Base-by-base conservation (phyloP, 2,888 invertebrate species). In the Aporophyla nigra region DNA sequence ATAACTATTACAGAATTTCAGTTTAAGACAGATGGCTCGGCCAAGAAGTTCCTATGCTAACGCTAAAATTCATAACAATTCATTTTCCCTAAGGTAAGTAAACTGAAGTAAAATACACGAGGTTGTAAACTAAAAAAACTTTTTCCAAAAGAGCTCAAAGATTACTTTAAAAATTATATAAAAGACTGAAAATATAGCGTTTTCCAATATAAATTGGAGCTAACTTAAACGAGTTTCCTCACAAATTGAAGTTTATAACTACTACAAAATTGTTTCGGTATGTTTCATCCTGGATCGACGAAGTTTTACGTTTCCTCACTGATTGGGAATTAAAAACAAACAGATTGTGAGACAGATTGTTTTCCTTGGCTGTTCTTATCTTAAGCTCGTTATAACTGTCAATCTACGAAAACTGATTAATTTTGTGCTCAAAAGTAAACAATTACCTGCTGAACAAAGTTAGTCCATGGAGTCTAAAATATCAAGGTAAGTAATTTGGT, bases 201-300 rank as follows among this genome's bases (percentile, higher is more conserved):
- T 68, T 65, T 68, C 33, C 66, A 49, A 78, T 74, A 72, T 71
- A 84, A 62, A 83, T 82, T 76, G 71, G 49, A 72, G 51, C 58
- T 59, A 71, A 76, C 58, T 84, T 79, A 76, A 85, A 80, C 74
- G 80, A 86, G 85, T 86, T 83, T 79, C 74, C 65, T 66, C 56
- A 72, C 67, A 70, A 72, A 74, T 76, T 76, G 82, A 86, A 86
- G 82, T 86, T 86, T 86, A 66, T 84, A 84, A 84, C 79, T 79
- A 78, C 74, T 66, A 68, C 67, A 69, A 67, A 46, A 79, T 82
- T 77, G 82, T 77, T 74, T 71, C 59, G 27, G 63, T 46, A 33
- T 56, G 54, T 59, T 72, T 77, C 67, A 63, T 54, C 69, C 63
- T n/a, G 33, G 62, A 76, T 71, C 75, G 71, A 49, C 53, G 6